Percentiles rank a stretch among this genome's conserved stretches.
Conservation (phyloP, 2,797 vertebrate species). For the Arrhamphus sclerolepis region DNA sequence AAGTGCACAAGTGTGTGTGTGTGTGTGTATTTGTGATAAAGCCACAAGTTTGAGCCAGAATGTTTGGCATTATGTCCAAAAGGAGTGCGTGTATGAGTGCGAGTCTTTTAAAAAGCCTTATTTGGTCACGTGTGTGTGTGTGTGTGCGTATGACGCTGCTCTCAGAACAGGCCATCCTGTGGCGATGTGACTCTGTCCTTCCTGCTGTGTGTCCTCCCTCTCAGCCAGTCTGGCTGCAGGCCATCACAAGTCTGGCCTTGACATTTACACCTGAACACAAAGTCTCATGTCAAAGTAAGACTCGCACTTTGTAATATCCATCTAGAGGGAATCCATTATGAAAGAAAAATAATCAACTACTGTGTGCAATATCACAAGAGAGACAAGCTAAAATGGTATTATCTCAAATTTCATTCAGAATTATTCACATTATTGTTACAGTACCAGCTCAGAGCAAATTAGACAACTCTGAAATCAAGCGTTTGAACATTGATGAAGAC, state of each 20-base stretch:
- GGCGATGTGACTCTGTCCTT: conserved; percentile 63
- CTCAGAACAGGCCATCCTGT: conserved; percentile 39
- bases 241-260: conserved; percentile 40
- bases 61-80: conserved; percentile 26
- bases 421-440: too few relatives aligned
- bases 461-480: too few relatives aligned
- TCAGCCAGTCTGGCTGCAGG: conserved; percentile 33
- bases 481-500: too few relatives aligned
- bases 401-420: too few relatives aligned
- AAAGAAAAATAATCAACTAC: too few relatives aligned
- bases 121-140: conserved; percentile 8
- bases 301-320: conserved; percentile 1
- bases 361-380: too few relatives aligned
- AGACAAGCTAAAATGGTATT: too few relatives aligned
- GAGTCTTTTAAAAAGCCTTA: conserved; percentile 52
- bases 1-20: neutral
- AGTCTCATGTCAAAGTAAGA: conserved; percentile 12
- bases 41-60: conserved; percentile 32
- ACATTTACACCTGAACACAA: conserved; percentile 53
- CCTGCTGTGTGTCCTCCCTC: conserved; percentile 51
- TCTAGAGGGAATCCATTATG: neutral
- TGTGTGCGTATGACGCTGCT: neutral
- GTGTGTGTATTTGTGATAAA: conserved; percentile 35
- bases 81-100: conserved; percentile 11
- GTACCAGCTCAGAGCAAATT: too few relatives aligned